Evolutionary conservation across 2,113 vertebrate genomes (phyloP).

Genomic region (Shinisaurus crocodilurus): DNA sequence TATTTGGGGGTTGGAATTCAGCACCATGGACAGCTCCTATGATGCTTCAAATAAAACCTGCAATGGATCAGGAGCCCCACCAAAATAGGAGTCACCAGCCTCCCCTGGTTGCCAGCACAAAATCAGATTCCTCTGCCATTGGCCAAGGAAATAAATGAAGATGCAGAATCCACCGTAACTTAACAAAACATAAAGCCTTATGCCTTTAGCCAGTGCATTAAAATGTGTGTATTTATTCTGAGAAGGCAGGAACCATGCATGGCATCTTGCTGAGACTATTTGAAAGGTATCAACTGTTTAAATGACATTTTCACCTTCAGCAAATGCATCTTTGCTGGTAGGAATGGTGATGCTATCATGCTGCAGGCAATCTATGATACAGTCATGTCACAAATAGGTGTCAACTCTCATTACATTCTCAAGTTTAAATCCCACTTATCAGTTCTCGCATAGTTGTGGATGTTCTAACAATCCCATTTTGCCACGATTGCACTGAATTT

Average conservation of each 20-base stretch:
- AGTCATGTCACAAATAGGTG: slow-evolving; percentile 86
- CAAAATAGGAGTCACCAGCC: no score
- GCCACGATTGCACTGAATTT: slow-evolving; percentile 52
- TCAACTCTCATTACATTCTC: slow-evolving; percentile 83
- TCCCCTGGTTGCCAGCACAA: slow-evolving; percentile 4
- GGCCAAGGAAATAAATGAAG: neutral
- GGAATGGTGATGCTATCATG: slow-evolving; percentile 75
- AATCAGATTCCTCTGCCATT: slow-evolving; percentile 15
- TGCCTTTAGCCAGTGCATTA: slow-evolving; percentile 35
- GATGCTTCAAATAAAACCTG: no score
- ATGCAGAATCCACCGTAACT: neutral
- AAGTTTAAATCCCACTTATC: slow-evolving; percentile 79
- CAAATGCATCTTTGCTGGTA: slow-evolving; percentile 72
- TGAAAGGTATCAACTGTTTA: slow-evolving; percentile 72
- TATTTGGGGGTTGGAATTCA: no score
- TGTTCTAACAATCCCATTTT: slow-evolving; percentile 72
- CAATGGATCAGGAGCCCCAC: no score
- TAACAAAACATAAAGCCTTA: neutral
- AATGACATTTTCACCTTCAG: slow-evolving; percentile 79
- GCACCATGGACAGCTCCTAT: no score
- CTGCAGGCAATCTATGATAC: slow-evolving; percentile 80
- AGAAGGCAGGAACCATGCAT: slow-evolving; percentile 42
- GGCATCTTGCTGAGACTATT: slow-evolving; percentile 50
- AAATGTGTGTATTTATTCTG: slow-evolving; percentile 41
- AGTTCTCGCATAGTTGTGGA: slow-evolving; percentile 75